Conservation (phyloP, 2,888 invertebrate genomes). For the Yponomeuta cagnagella region DNA sequence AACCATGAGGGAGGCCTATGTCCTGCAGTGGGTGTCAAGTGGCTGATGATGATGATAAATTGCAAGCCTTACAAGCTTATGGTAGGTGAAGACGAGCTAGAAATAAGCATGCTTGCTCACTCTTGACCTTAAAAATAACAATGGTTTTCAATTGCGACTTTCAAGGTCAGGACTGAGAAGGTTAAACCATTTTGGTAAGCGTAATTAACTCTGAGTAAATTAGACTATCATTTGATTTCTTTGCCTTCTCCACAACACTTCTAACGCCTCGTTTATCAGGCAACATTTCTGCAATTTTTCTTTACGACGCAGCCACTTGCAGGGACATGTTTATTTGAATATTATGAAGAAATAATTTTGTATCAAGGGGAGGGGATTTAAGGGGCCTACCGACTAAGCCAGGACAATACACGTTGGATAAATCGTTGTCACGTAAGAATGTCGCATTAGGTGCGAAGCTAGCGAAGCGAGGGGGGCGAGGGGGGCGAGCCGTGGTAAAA, state of each 20-base stretch:
- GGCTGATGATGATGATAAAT: too few species aligned
- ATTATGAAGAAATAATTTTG: conserved; percentile 49
- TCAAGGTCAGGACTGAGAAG: too few species aligned
- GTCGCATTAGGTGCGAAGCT: conserved; percentile 52
- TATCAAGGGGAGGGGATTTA: conserved; percentile 38
- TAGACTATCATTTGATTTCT: background rate
- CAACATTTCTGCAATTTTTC: background rate
- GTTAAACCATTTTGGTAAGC: too few species aligned
- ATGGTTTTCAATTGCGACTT: too few species aligned
- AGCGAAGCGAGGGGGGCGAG: conserved; percentile 26
- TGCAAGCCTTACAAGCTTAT: too few species aligned
- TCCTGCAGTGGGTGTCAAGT: too few species aligned
- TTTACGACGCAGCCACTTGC: background rate
- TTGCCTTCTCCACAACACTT: background rate
- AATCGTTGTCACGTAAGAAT: conserved; percentile 75
- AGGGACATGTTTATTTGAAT: conserved; percentile 42
- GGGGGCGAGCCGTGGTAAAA: conserved; percentile 1
- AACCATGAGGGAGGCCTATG: too few species aligned
- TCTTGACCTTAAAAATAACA: too few species aligned
- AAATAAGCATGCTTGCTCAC: too few species aligned
- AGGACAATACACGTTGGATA: conserved; percentile 69
- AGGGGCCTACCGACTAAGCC: conserved; percentile 58
- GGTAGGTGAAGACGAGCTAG: too few species aligned
- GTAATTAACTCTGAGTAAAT: too few species aligned
- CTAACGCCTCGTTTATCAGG: background rate